phyloP scores from a whole-genome alignment of 2,797 vertebrate genomes.

The Poecilia wingei region DNA sequence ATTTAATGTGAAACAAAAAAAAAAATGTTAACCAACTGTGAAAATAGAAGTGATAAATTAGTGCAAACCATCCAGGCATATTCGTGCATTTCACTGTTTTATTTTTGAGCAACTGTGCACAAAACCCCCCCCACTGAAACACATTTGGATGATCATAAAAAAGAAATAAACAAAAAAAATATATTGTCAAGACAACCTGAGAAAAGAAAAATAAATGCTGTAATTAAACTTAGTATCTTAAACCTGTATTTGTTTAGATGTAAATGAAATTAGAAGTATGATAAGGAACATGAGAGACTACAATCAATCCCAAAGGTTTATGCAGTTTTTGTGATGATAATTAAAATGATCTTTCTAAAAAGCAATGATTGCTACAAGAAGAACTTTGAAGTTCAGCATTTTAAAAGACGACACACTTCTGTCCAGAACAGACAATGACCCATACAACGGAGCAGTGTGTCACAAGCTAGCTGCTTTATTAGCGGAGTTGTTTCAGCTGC shows the following conservation, averaged over 20 bases:
- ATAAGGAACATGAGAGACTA: background rate
- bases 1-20: constrained; percentile 13
- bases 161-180: background rate
- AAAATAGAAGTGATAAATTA: constrained; percentile 9
- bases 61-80: background rate
- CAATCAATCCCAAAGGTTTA: background rate
- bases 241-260: background rate
- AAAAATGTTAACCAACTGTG: constrained; percentile 10
- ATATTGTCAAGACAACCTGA: background rate
- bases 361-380: background rate
- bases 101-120: background rate
- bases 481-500: background rate
- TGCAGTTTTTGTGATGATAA: background rate
- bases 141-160: background rate
- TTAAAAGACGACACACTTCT: background rate
- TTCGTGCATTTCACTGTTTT: background rate
- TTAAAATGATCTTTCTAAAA: background rate
- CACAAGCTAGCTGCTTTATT: background rate
- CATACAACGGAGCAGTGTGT: background rate
- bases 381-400: background rate
- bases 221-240: background rate
- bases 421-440: background rate
- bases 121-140: background rate
- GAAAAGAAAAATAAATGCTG: background rate
- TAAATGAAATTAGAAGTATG: background rate